These are phyloP conservation scores for Struthidea cinerea DNA, from an alignment of 2,113 vertebrate species.

Conservation along the genomic window DNA sequence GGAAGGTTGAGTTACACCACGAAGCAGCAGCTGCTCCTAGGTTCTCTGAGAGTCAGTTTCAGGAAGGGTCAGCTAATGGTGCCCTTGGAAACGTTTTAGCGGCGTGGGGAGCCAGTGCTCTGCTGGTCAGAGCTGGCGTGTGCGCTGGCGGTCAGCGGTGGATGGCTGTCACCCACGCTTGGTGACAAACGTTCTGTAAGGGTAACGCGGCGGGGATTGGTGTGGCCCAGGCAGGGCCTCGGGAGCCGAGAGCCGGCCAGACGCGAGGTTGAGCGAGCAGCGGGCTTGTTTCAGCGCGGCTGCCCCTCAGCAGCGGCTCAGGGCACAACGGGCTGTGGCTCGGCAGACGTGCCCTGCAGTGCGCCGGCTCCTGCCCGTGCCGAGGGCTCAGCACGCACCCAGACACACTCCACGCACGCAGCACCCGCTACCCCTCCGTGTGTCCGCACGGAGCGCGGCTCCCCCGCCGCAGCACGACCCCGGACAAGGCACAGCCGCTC, in stretches of 20 bases:
- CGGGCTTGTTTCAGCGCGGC: not conserved
- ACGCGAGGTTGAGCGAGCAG: not conserved
- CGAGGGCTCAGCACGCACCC: not conserved
- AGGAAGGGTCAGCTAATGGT: accelerated
- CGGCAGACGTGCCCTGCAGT: not conserved
- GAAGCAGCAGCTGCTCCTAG: not conserved
- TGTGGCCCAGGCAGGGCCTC: accelerated
- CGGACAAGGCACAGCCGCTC: not conserved
- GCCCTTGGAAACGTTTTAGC: accelerated
- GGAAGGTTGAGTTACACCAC: not conserved
- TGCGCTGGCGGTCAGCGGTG: accelerated
- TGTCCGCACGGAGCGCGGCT: not conserved
- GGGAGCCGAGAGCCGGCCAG: not conserved
- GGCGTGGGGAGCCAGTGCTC: accelerated
- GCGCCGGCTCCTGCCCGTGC: not conserved
- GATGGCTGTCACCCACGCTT: accelerated
- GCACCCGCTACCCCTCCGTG: too few relatives aligned
- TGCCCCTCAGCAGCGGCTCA: not conserved
- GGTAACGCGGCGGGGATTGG: accelerated
- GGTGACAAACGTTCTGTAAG: accelerated
- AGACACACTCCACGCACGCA: accelerated
- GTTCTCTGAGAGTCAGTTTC: accelerated
- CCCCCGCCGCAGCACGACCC: not conserved
- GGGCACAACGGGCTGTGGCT: not conserved
- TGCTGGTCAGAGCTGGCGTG: accelerated